These are phyloP conservation scores for Cetoscarus ocellatus DNA, from an alignment of 2,797 vertebrate genomes.

Conservation along the genomic window DNA sequence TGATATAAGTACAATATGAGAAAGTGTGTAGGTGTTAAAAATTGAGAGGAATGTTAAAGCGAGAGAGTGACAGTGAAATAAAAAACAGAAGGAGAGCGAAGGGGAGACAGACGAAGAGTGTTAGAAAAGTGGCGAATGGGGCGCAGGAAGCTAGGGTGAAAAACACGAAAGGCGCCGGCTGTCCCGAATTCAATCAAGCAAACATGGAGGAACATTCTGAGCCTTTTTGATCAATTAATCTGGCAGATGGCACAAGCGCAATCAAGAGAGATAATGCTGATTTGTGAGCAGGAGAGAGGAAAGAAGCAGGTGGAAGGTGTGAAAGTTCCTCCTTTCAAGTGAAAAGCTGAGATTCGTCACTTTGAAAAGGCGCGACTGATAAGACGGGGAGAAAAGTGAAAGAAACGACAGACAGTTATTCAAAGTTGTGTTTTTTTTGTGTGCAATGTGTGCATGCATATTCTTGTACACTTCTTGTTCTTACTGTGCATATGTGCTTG, in stretches of 20 bases:
- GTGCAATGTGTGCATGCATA: background rate
- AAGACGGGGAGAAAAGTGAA: slow-evolving; percentile 31
- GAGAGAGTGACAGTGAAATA: slow-evolving; percentile 43
- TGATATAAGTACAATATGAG: slow-evolving; percentile 66
- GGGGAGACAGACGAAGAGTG: slow-evolving; percentile 38
- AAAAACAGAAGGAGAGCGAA: slow-evolving; percentile 45
- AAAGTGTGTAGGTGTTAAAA: slow-evolving; percentile 62
- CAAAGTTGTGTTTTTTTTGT: background rate
- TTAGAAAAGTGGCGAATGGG: slow-evolving; percentile 42
- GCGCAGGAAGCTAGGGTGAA: slow-evolving; percentile 13
- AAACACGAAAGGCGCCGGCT: slow-evolving; percentile 53
- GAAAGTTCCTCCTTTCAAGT: slow-evolving; percentile 68
- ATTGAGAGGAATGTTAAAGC: slow-evolving; percentile 62
- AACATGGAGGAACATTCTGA: slow-evolving; percentile 71
- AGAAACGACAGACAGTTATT: slow-evolving; percentile 38
- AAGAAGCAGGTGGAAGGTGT: slow-evolving; percentile 71
- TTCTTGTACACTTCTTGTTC: background rate
- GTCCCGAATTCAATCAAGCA: slow-evolving; percentile 76
- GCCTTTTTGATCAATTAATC: slow-evolving; percentile 85
- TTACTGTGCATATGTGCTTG: background rate
- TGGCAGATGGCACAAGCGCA: slow-evolving; percentile 73
- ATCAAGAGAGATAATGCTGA: slow-evolving; percentile 60
- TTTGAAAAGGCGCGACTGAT: slow-evolving; percentile 62
- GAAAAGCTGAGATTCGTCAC: slow-evolving; percentile 54
- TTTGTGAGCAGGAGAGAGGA: slow-evolving; percentile 54